Evolutionary conservation across 1,140 invertebrate genomes (phyloP).

Genomic region (Eulimnadia texana): DNA sequence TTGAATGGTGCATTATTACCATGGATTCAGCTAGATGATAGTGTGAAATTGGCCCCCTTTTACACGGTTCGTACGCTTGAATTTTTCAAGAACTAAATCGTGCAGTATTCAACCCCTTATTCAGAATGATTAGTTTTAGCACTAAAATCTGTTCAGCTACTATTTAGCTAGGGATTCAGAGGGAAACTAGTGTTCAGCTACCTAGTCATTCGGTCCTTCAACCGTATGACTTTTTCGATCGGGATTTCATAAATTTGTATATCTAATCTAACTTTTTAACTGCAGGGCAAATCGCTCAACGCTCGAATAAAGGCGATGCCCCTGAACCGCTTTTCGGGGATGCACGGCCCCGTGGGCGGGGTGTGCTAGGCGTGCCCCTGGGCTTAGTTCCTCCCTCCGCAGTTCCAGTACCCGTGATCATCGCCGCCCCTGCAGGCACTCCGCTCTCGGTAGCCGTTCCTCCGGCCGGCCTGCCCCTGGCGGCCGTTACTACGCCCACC

Average conservation of each 20-base stretch:
- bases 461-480: slow-evolving; percentile 19
- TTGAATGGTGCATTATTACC: no score
- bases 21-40: no score
- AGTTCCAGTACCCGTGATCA: slow-evolving; percentile 21
- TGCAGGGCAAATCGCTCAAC: slow-evolving; percentile 75
- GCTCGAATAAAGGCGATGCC: slow-evolving; percentile 80
- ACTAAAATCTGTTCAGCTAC: no score
- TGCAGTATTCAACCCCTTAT: no score
- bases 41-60: no score
- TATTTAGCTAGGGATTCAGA: no score
- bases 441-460: slow-evolving; percentile 17
- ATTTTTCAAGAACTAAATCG: no score
- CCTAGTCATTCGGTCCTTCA: no score
- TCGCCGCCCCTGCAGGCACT: slow-evolving; percentile 18
- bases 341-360: slow-evolving; percentile 19
- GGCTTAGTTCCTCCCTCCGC: slow-evolving; percentile 16
- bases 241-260: not conserved
- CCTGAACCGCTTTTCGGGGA: slow-evolving; percentile 48
- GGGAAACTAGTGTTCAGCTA: no score
- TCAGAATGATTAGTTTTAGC: no score
- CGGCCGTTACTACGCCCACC: slow-evolving; percentile 22
- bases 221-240: not conserved
- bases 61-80: no score
- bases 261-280: no score
- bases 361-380: slow-evolving; percentile 26